Percentiles rank a stretch among this genome's conserved stretches.
These are phyloP conservation scores for Anguilla obscura DNA, from an alignment of 2,797 vertebrate genomes.

Conservation along the genomic window DNA sequence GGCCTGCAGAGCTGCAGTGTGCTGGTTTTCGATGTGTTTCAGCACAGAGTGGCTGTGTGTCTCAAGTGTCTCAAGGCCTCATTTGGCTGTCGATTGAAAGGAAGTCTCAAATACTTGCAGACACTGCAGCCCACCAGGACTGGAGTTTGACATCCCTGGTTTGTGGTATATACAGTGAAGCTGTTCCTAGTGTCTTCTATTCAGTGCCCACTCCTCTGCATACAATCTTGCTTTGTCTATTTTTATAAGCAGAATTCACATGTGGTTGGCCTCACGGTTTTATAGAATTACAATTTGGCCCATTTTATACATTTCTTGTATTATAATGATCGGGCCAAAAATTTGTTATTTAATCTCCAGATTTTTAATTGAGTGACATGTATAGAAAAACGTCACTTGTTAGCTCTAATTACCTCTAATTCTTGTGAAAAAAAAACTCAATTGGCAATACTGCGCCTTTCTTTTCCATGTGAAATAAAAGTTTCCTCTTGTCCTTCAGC, in stretches of 20 bases:
- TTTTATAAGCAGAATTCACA: neutral
- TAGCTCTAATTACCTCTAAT: constrained; percentile 6
- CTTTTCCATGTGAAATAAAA: neutral
- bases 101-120: too few species aligned
- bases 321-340: neutral
- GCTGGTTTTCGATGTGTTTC: too few species aligned
- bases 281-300: neutral
- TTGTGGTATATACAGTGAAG: neutral
- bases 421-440: neutral
- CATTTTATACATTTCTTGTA: neutral
- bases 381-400: neutral
- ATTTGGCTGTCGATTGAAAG: too few species aligned
- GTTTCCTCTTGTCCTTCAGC: neutral
- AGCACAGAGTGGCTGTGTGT: too few species aligned
- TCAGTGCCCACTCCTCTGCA: neutral
- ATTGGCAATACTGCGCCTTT: neutral
- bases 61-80: too few species aligned
- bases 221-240: neutral
- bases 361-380: neutral
- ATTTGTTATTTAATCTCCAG: neutral
- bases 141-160: too few species aligned
- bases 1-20: too few species aligned
- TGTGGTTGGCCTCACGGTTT: neutral
- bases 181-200: neutral
- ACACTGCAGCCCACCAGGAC: too few species aligned